Conservation (phyloP, 2,888 invertebrate genomes). For the Tortricodes alternella region DNA sequence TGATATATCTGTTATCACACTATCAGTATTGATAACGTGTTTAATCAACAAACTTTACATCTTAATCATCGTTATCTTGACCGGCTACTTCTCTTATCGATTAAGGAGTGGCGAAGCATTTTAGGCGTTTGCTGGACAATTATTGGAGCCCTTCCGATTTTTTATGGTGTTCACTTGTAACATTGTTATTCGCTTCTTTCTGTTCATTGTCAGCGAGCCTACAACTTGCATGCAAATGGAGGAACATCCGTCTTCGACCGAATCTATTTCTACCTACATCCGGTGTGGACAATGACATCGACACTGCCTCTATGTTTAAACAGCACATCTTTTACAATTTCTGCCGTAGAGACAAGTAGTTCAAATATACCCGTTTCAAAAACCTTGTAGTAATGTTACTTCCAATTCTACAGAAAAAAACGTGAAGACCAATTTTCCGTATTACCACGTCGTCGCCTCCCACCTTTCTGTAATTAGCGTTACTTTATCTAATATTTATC, state of each 20-base stretch:
- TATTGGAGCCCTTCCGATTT: slow-evolving; percentile 7
- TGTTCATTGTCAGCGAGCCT: slow-evolving; percentile 44
- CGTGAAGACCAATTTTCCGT: too few species aligned
- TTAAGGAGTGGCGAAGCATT: slow-evolving; percentile 15
- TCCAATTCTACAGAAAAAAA: too few species aligned
- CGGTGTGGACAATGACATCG: slow-evolving; percentile 51
- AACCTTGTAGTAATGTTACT: too few species aligned
- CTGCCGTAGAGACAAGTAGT: background rate
- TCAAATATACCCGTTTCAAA: background rate
- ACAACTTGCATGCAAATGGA: slow-evolving; percentile 71
- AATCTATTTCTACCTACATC: slow-evolving; percentile 60
- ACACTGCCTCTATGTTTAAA: background rate
- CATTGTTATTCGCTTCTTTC: slow-evolving; percentile 21
- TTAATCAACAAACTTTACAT: slow-evolving; percentile 53
- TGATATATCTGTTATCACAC: slow-evolving; percentile 42
- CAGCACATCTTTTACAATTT: background rate
- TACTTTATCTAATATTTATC: too few species aligned
- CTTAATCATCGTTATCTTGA: slow-evolving; percentile 49
- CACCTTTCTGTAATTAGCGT: too few species aligned
- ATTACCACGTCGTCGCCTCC: too few species aligned
- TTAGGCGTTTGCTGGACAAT: background rate
- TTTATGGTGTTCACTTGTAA: slow-evolving; percentile 10
- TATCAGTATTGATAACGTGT: slow-evolving; percentile 50
- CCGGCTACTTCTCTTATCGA: slow-evolving; percentile 27
- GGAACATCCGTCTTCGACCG: slow-evolving; percentile 69